Percentiles rank a stretch among this genome's conserved stretches.
Evolutionary conservation across 2,113 vertebrate species (phyloP).

Genomic region (Paradoxurus hermaphroditus): DNA sequence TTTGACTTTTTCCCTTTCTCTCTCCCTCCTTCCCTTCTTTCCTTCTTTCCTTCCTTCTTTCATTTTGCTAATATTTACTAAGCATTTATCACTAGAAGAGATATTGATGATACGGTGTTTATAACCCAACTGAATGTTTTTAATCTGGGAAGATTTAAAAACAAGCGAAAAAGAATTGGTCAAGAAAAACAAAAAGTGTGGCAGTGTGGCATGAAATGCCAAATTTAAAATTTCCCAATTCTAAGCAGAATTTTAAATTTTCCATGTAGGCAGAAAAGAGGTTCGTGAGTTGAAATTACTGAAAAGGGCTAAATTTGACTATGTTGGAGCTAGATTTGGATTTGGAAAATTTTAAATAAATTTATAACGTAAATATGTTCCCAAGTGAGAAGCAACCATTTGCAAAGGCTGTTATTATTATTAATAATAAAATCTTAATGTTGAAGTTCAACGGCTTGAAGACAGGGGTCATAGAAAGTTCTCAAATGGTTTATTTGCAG

Average conservation of each 20-base stretch:
- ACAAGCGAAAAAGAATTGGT: neutral
- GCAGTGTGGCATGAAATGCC: neutral
- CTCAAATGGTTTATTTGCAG: neutral
- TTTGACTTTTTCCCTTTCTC: neutral
- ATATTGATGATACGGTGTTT: neutral
- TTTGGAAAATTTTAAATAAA: neutral
- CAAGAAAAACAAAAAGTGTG: neutral
- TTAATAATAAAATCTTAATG: neutral
- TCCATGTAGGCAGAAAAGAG: neutral
- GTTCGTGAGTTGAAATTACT: neutral
- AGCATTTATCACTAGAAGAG: neutral
- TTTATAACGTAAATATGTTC: neutral
- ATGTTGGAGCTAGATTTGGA: neutral
- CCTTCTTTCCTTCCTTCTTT: neutral
- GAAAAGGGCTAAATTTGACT: neutral
- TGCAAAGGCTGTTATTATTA: neutral
- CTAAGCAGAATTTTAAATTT: neutral
- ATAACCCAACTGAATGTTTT: neutral
- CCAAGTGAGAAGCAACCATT: neutral
- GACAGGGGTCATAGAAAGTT: neutral
- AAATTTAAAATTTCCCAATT: neutral
- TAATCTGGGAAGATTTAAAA: neutral
- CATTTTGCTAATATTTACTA: neutral
- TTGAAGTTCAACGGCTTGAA: neutral
- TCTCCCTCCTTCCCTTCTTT: neutral